Conservation (phyloP, 2,797 vertebrate genomes). For the Centropyge bicolor region DNA sequence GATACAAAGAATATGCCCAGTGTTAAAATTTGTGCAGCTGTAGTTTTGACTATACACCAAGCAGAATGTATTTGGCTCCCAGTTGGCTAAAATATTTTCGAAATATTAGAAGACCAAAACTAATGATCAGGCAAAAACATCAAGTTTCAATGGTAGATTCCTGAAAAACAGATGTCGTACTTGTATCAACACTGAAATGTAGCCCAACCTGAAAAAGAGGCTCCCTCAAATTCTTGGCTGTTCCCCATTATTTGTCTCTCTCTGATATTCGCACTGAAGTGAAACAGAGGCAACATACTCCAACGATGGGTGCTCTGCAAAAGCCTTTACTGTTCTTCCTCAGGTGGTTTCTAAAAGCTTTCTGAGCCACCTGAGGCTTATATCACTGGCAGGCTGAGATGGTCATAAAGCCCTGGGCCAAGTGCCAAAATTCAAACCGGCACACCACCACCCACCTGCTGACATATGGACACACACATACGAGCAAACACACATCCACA, state of each 20-base stretch:
- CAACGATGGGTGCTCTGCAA: slow-evolving; percentile 9
- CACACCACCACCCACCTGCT: slow-evolving; percentile 46
- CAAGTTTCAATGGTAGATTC: slow-evolving; percentile 7
- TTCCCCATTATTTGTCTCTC: slow-evolving; percentile 7
- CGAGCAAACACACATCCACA: slow-evolving; percentile 17
- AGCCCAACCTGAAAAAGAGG: slow-evolving; percentile 2
- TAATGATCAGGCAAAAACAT: neutral
- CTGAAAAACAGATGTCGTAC: slow-evolving; percentile 14
- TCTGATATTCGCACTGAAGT: slow-evolving; percentile 17
- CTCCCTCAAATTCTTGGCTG: slow-evolving; percentile 18
- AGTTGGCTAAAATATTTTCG: too few relatives aligned
- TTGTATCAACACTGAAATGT: neutral
- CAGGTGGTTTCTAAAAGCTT: slow-evolving; percentile 53
- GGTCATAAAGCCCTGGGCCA: slow-evolving; percentile 45
- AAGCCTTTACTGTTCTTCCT: slow-evolving; percentile 25
- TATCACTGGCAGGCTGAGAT: slow-evolving; percentile 41
- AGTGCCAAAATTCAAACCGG: slow-evolving; percentile 56
- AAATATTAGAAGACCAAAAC: slow-evolving; percentile 2
- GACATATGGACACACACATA: slow-evolving; percentile 31
- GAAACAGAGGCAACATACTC: slow-evolving; percentile 12
- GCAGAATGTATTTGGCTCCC: neutral
- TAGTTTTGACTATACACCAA: neutral
- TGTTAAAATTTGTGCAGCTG: neutral
- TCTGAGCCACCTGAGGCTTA: slow-evolving; percentile 54
- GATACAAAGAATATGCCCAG: neutral